Conservation (phyloP, 2,797 vertebrate species). For the Danionella dracula region DNA sequence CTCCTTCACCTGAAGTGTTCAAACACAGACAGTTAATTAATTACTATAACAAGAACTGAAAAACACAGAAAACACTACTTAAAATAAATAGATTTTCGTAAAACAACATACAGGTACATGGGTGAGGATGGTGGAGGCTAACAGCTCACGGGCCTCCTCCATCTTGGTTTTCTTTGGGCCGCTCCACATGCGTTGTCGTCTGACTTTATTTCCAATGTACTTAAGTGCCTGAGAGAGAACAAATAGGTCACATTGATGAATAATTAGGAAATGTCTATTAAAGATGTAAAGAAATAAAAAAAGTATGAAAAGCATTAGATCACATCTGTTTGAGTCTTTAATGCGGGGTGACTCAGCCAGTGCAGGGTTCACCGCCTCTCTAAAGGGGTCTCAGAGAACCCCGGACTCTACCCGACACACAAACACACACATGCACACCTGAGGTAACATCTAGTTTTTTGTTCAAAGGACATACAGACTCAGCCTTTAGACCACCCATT, state of each 20-base stretch:
- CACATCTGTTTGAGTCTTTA: constrained; percentile 7
- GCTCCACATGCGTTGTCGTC: constrained; percentile 96
- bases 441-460: constrained; percentile 41
- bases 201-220: constrained; percentile 95
- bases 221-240: constrained; percentile 76
- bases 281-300: no score
- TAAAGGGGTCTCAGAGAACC: constrained; percentile 14
- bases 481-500: constrained; percentile 57
- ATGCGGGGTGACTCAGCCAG: background rate
- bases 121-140: constrained; percentile 91
- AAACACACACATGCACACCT: constrained; percentile 26
- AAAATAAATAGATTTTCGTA: no score
- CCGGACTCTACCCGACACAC: background rate
- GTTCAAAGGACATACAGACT: constrained; percentile 58
- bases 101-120: constrained; percentile 83
- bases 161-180: constrained; percentile 98
- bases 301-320: no score
- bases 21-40: background rate
- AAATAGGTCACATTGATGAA: background rate
- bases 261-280: background rate
- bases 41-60: background rate
- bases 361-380: constrained; percentile 39
- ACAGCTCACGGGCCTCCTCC: constrained; percentile 94
- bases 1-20: constrained; percentile 83
- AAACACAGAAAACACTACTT: background rate